Conservation (phyloP, 2,888 invertebrate genomes). For the Idaea biselata region DNA sequence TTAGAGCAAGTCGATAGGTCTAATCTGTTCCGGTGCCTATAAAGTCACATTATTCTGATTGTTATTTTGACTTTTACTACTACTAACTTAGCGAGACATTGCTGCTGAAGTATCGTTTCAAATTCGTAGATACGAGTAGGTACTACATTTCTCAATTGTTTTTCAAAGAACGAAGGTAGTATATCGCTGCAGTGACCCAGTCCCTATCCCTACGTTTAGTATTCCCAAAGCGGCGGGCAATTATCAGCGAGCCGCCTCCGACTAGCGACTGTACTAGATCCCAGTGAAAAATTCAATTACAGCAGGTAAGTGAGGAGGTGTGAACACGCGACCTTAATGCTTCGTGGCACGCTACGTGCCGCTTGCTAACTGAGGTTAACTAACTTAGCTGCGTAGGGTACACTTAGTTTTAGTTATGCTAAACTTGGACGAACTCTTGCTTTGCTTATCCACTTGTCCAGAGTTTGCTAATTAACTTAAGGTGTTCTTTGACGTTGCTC, state of each 20-base stretch:
- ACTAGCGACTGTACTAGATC: neutral
- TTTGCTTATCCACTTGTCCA: too few species aligned
- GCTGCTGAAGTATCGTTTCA: too few species aligned
- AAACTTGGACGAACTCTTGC: too few species aligned
- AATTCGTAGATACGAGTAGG: too few species aligned
- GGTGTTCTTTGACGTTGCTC: too few species aligned
- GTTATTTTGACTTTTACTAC: too few species aligned
- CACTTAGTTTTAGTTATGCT: too few species aligned
- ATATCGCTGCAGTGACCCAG: neutral
- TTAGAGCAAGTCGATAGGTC: too few species aligned
- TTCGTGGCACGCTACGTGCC: conserved; percentile 12
- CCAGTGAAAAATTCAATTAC: conserved; percentile 41
- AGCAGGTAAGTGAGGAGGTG: conserved; percentile 39
- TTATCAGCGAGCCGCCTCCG: neutral
- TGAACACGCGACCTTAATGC: conserved; percentile 45
- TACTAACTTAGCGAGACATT: too few species aligned
- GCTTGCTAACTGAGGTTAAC: conserved; percentile 1
- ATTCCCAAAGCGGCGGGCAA: neutral
- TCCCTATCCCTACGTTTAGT: neutral
- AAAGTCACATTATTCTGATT: too few species aligned
- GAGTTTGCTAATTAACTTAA: too few species aligned
- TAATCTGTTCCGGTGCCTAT: too few species aligned
- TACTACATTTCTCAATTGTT: neutral
- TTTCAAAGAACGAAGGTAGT: neutral
- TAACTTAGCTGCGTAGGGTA: neutral